Base-by-base conservation (phyloP, 2,113 vertebrate genomes). In the Calyptommatus sinebrachiatus region DNA sequence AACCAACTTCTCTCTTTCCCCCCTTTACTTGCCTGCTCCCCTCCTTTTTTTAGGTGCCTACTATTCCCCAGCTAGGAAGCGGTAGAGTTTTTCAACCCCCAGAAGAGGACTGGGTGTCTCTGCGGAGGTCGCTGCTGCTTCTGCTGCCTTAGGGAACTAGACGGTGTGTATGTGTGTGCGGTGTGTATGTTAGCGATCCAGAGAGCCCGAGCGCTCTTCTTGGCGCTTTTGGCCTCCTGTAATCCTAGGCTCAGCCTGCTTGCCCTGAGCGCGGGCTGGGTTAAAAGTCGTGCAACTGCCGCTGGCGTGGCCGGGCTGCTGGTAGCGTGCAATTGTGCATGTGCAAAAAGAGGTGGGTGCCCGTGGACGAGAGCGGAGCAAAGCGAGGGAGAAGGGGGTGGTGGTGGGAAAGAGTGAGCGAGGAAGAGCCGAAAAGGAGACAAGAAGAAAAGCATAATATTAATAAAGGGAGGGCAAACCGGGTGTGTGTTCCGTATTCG, bases 201-300 rank as follows among this genome's bases (percentile, higher is more conserved):
- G 62, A 1, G 53, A 26, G 16, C 29, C n/a, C n/a, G 14, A 14
- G 65, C 88, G 88, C 77, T 84, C 89, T 89, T 89, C 89, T 80
- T 85, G 81, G 83, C 84, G 84, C 24, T 28, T 88, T 84, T 5
- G 35, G 88, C 78, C 89, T 24, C 62, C 70, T 88, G 89, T 85
- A 82, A 83, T 91, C 88, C 85, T 90, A 90, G n/a, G 88, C 85
- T 83, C 35, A 41, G 35, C 35, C 35, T 41, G 35, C 35, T 5
- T 41, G 35, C 35, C 10, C 50, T 57, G 89, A 84, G 91, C 84
- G 87, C 90, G 85, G 87, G 89, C 90, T 83, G 89, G 90, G 90
- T 90, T 21, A 92, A 77, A 92, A 93, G 87, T 88, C 87, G 74
- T 82, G 79, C 82, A 80, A 88, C 78, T 89, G 87, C 60, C 66